A percentile compares a stretch with the other conserved stretches of the same genome.
Conservation (phyloP, 2,888 invertebrate genomes). For the Eristalinus sepulchralis region DNA sequence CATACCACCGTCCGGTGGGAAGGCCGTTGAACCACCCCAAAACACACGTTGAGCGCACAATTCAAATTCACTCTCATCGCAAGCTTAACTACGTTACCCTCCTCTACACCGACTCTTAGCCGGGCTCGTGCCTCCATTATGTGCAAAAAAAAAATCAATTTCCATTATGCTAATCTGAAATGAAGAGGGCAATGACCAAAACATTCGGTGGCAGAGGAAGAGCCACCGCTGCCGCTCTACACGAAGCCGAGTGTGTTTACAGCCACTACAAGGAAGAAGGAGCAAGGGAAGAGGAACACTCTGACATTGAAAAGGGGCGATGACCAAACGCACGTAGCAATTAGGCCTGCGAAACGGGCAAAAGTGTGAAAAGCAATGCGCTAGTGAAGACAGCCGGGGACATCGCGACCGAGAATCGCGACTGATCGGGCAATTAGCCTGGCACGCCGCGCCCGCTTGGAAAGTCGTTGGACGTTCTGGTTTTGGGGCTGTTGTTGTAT, state of each 20-base stretch:
- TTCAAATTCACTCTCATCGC: conserved; percentile 68
- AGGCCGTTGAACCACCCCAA: conserved; percentile 58
- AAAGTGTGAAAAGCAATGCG: conserved; percentile 41
- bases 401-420: conserved; percentile 12
- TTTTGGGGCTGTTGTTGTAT: conserved; percentile 3
- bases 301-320: conserved; percentile 64
- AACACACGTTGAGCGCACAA: conserved; percentile 38
- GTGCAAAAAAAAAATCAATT: conserved; percentile 45
- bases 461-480: conserved; percentile 24
- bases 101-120: background rate
- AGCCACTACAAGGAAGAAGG: conserved; percentile 35
- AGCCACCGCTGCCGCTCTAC: background rate
- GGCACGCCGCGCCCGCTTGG: background rate
- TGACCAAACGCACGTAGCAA: conserved; percentile 63
- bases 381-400: conserved; percentile 14
- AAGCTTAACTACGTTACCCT: conserved; percentile 33
- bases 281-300: conserved; percentile 27
- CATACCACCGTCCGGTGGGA: conserved; percentile 12
- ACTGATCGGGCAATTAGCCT: conserved; percentile 21
- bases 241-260: conserved; percentile 8
- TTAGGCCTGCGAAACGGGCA: conserved; percentile 36
- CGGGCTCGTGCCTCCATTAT: conserved; percentile 10
- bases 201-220: conserved; percentile 22
- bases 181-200: conserved; percentile 54
- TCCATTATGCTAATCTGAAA: conserved; percentile 61